These are phyloP conservation scores for Typhlichthys subterraneus DNA, from an alignment of 2,797 vertebrate species.

Conservation along the genomic window DNA sequence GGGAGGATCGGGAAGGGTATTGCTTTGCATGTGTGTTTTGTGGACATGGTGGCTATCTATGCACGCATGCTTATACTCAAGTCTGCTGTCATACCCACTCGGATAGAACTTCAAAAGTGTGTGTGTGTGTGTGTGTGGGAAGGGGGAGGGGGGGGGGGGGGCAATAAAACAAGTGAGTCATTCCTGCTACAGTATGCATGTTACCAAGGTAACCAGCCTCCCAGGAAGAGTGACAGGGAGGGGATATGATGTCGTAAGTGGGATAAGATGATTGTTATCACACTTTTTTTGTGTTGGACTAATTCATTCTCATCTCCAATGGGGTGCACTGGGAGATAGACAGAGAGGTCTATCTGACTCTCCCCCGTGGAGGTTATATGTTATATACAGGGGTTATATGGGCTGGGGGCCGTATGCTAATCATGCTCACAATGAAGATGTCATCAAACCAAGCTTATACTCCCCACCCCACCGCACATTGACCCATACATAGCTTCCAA, in stretches of 20 bases:
- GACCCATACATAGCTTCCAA: background rate
- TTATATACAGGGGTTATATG: background rate
- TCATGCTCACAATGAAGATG: conserved; percentile 62
- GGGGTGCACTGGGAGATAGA: conserved; percentile 16
- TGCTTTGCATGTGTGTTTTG: background rate
- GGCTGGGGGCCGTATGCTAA: conserved; percentile 3
- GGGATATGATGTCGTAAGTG: conserved; percentile 59
- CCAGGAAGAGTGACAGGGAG: conserved; percentile 48
- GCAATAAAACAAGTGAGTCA: conserved; percentile 51
- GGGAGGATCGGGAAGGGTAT: conserved; percentile 20
- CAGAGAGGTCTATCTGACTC: conserved; percentile 8
- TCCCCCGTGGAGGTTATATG: conserved; percentile 17
- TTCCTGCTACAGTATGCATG: conserved; percentile 18
- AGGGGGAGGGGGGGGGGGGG: conserved; percentile 36
- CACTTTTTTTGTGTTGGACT: conserved; percentile 14
- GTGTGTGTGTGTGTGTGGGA: background rate
- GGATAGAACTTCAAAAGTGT: conserved; percentile 48
- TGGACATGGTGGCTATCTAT: background rate
- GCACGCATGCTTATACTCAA: conserved; percentile 30
- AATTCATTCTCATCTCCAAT: conserved; percentile 27
- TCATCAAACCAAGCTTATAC: conserved; percentile 43
- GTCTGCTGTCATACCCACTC: conserved; percentile 37
- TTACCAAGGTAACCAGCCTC: conserved; percentile 59
- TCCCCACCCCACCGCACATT: conserved; percentile 17
- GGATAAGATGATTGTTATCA: conserved; percentile 35